Conservation (phyloP, 1,140 invertebrate species). For the Pseudomyrmex sp. region DNA sequence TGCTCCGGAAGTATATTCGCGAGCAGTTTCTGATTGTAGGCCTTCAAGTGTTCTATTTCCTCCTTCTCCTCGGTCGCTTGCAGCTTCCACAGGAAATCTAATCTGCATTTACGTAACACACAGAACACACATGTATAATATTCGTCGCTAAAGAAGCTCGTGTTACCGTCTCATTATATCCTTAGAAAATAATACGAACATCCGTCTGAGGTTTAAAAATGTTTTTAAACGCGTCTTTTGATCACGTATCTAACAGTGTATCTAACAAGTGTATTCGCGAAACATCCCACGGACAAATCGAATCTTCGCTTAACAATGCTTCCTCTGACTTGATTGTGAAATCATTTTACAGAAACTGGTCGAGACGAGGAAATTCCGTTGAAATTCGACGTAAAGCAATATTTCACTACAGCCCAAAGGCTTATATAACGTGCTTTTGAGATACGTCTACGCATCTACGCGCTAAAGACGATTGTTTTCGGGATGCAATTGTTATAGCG, state of each 20-base stretch:
- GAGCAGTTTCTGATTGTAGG: slow-evolving; percentile 96
- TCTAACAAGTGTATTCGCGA: neutral
- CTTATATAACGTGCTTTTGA: slow-evolving; percentile 6
- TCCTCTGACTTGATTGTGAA: neutral
- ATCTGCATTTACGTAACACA: slow-evolving; percentile 67
- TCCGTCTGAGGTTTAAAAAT: neutral
- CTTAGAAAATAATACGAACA: too few relatives aligned
- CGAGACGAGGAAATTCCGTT: neutral
- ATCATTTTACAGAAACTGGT: slow-evolving; percentile 13
- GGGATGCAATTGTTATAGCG: neutral
- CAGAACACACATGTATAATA: neutral
- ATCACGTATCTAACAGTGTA: too few relatives aligned
- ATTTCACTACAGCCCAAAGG: slow-evolving; percentile 7
- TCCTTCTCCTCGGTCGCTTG: slow-evolving; percentile 97
- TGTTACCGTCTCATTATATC: too few relatives aligned
- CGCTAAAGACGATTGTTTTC: slow-evolving; percentile 9
- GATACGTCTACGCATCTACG: neutral
- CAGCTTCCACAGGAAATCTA: slow-evolving; percentile 98
- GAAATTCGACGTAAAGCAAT: neutral
- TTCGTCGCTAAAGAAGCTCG: too few relatives aligned
- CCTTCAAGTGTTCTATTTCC: slow-evolving; percentile 97
- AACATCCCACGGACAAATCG: neutral
- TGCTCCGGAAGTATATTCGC: slow-evolving; percentile 98
- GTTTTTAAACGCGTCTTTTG: too few relatives aligned
- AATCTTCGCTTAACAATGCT: neutral